phyloP scores from a whole-genome alignment of 2,113 vertebrate genomes.

The Pelvicachromis taeniatus region DNA sequence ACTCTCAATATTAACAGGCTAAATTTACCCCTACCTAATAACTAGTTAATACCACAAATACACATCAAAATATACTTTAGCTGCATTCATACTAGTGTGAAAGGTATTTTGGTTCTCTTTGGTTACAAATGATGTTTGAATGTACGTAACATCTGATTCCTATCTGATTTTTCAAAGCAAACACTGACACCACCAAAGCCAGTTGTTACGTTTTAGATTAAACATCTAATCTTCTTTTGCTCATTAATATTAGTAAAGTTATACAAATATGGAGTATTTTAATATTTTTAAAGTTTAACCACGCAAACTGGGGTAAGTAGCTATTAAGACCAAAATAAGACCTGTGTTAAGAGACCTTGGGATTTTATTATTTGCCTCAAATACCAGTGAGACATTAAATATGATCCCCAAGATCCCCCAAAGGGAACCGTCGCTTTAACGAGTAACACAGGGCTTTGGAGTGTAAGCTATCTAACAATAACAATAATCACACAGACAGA shows the following conservation, averaged over 20 bases:
- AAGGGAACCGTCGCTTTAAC: constrained; percentile 34
- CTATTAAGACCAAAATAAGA: neutral
- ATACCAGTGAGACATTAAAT: neutral
- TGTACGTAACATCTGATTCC: neutral
- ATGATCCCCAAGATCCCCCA: neutral
- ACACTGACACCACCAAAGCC: neutral
- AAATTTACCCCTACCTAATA: neutral
- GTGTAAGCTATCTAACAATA: constrained; percentile 42
- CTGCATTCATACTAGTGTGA: neutral
- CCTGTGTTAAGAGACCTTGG: fast-evolving
- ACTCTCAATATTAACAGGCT: neutral
- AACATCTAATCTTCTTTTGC: neutral
- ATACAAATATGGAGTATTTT: neutral
- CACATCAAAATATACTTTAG: neutral
- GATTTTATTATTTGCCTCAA: neutral
- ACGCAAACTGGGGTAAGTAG: neutral
- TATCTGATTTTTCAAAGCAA: neutral
- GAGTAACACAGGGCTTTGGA: constrained; percentile 51
- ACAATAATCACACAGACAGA: constrained; percentile 3
- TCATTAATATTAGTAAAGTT: neutral
- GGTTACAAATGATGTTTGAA: neutral
- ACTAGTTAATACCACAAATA: neutral
- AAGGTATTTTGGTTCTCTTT: neutral
- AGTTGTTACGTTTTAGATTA: neutral
- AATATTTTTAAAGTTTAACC: neutral